These are phyloP conservation scores for Amblyraja radiata DNA, from an alignment of 2,797 vertebrate genomes.

Conservation along the genomic window DNA sequence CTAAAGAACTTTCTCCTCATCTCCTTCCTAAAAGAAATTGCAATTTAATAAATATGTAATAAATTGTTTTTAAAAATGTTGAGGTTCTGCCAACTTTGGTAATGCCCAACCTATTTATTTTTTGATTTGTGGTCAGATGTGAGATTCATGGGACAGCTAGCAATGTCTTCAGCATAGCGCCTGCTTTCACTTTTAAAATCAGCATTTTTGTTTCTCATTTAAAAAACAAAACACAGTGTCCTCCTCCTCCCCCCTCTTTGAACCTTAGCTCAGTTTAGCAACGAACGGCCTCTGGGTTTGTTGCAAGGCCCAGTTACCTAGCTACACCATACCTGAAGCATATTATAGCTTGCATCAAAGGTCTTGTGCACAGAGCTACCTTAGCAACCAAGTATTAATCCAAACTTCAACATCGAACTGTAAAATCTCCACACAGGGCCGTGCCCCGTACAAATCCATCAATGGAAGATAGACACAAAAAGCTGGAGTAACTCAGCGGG, in stretches of 20 bases:
- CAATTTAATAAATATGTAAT: too few species aligned
- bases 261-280: background rate
- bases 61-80: too few species aligned
- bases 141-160: background rate
- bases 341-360: background rate
- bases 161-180: background rate
- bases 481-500: too few species aligned
- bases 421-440: background rate
- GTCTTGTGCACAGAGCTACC: background rate
- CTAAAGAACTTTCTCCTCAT: too few species aligned
- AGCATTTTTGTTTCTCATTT: background rate
- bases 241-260: background rate
- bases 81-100: too few species aligned
- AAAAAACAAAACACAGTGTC: background rate
- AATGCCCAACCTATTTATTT: background rate
- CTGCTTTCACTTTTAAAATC: background rate
- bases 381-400: slow-evolving; percentile 24
- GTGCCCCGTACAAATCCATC: background rate
- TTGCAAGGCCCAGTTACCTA: slow-evolving; percentile 1
- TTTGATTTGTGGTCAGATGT: background rate
- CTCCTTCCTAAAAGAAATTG: too few species aligned
- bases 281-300: background rate
- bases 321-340: background rate
- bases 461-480: background rate
- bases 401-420: background rate